These are phyloP conservation scores for Passerina amoena DNA, from an alignment of 2,113 vertebrate genomes.

Conservation along the genomic window DNA sequence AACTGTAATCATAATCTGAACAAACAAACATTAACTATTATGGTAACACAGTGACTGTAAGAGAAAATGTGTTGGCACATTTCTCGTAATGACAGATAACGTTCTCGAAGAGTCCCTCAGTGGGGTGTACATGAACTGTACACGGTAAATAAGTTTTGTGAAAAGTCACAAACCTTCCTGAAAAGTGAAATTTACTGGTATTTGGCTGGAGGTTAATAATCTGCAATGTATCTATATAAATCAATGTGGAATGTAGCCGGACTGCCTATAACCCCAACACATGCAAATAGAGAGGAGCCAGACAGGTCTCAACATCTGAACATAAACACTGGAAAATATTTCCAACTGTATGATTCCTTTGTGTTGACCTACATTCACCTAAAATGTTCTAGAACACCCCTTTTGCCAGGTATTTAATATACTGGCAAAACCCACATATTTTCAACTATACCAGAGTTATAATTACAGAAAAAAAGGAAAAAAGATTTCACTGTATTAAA, in stretches of 20 bases:
- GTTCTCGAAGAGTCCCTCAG: neutral
- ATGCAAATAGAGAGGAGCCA: slow-evolving; percentile 73
- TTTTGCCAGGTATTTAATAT: slow-evolving; percentile 54
- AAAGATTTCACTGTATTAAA: neutral
- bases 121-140: neutral
- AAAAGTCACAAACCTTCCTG: slow-evolving; percentile 14
- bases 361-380: slow-evolving; percentile 69
- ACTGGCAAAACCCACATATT: slow-evolving; percentile 2
- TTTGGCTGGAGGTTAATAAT: slow-evolving; percentile 65
- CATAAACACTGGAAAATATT: slow-evolving; percentile 75
- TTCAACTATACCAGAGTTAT: neutral
- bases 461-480: slow-evolving; percentile 6
- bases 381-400: slow-evolving; percentile 57
- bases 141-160: neutral
- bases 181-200: slow-evolving; percentile 45
- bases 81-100: neutral
- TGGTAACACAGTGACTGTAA: neutral
- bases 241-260: slow-evolving; percentile 68
- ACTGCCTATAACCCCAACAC: slow-evolving; percentile 64
- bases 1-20: neutral
- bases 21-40: neutral
- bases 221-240: slow-evolving; percentile 71
- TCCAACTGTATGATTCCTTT: slow-evolving; percentile 66
- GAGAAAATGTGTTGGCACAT: neutral
- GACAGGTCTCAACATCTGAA: slow-evolving; percentile 75